Evolutionary conservation across 2,797 vertebrate species (phyloP).

Genomic region (Peromyscus eremicus): DNA sequence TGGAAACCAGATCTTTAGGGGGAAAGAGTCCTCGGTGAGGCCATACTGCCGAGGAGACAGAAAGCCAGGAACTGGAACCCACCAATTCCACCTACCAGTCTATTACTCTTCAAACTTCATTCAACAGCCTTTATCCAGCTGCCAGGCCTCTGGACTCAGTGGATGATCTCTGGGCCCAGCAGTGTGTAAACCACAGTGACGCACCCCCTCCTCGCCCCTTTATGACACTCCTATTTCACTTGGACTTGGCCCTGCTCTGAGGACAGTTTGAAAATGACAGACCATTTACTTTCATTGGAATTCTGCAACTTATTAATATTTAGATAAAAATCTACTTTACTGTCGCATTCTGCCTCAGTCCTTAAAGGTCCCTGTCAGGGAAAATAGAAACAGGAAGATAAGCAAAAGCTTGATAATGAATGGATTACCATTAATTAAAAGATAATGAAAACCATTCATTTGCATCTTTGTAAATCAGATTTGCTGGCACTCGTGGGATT

Average conservation of each 20-base stretch:
- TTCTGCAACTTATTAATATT: conserved; percentile 22
- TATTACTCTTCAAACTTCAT: too few species aligned
- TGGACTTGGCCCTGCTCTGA: not conserved
- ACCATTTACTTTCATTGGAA: not conserved
- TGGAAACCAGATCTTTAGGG: not conserved
- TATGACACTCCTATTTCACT: not conserved
- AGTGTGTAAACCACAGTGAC: not conserved
- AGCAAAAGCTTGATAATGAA: conserved; percentile 20
- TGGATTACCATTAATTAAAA: conserved; percentile 67
- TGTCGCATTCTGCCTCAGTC: not conserved
- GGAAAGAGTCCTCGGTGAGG: not conserved
- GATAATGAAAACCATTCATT: conserved; percentile 52
- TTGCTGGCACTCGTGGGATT: not conserved
- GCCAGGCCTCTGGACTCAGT: not conserved
- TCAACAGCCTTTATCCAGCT: not conserved
- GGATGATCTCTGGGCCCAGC: not conserved
- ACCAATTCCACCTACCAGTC: not conserved
- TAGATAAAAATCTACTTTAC: not conserved
- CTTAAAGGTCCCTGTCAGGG: not conserved
- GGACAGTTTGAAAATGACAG: not conserved
- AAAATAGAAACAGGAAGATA: conserved; percentile 47
- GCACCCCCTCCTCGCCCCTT: rapidly evolving
- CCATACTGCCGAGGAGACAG: not conserved
- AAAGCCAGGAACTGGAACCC: not conserved
- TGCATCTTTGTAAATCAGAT: not conserved